Conservation (phyloP, 2,888 invertebrate species). For the Morinoia aosen region DNA sequence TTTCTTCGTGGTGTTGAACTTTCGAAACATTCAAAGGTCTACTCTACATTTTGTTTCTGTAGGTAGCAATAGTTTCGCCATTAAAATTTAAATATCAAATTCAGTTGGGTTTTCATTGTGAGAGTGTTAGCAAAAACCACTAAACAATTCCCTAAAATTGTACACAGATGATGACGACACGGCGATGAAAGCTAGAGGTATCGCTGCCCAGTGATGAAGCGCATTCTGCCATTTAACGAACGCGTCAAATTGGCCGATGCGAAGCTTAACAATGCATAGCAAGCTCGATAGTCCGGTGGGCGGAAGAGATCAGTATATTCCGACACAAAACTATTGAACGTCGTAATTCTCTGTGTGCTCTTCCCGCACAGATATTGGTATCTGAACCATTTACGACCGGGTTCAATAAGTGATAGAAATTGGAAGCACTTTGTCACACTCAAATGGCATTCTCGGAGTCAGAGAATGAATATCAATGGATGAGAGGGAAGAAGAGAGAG, state of each 20-base stretch:
- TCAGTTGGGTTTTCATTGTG: background rate
- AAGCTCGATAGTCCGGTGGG: background rate
- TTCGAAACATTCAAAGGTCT: too few relatives aligned
- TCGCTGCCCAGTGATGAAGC: background rate
- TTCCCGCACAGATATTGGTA: background rate
- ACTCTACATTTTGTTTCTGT: too few relatives aligned
- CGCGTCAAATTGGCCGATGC: background rate
- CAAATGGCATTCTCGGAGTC: background rate
- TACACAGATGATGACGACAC: background rate
- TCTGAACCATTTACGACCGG: background rate
- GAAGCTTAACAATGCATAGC: background rate
- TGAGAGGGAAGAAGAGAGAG: background rate
- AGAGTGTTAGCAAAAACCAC: background rate
- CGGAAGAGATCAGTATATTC: background rate
- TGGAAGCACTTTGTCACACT: constrained; percentile 17
- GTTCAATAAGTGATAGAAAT: background rate
- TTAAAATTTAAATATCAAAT: background rate
- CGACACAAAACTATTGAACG: background rate
- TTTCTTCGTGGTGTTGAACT: too few relatives aligned
- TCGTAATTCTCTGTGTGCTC: background rate
- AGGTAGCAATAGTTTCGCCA: too few relatives aligned
- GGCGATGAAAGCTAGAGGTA: background rate
- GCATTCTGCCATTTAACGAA: background rate
- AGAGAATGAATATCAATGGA: background rate
- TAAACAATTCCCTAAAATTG: background rate